Conservation (phyloP, 2,113 vertebrate species). For the Mirza zaza region DNA sequence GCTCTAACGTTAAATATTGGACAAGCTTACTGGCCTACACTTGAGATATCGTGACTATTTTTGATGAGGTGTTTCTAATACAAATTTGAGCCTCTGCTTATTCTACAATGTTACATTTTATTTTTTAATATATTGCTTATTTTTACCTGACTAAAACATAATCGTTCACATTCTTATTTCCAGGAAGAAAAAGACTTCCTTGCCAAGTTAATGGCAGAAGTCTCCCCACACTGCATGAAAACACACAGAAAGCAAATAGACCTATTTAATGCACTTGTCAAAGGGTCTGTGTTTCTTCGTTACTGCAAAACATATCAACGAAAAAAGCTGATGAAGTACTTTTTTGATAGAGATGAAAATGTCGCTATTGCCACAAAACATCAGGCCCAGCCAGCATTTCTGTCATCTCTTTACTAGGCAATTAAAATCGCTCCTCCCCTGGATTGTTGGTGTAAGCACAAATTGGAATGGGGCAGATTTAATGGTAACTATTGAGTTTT, state of each 20-base stretch:
- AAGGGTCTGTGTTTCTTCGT: background rate
- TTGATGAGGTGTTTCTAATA: slow-evolving; percentile 16
- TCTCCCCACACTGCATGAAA: background rate
- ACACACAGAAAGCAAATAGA: slow-evolving; percentile 16
- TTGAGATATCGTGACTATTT: slow-evolving; percentile 20
- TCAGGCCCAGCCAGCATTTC: background rate
- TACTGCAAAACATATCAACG: background rate
- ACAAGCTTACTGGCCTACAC: background rate
- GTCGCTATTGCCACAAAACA: background rate
- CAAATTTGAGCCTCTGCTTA: slow-evolving; percentile 26
- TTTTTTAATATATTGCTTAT: slow-evolving; percentile 31
- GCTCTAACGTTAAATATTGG: background rate
- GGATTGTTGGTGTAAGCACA: background rate
- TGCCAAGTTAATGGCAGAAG: slow-evolving; percentile 25
- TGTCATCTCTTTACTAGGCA: background rate
- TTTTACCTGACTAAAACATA: slow-evolving; percentile 17
- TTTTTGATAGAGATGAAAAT: background rate
- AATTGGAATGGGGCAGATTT: background rate
- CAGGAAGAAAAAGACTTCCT: background rate
- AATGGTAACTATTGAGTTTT: background rate
- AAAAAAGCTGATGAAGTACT: background rate
- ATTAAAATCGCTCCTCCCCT: background rate
- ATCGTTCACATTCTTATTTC: background rate
- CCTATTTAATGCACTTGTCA: background rate
- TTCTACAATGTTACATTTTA: slow-evolving; percentile 26